These are phyloP conservation scores for Euplagia quadripunctaria DNA, from an alignment of 2,888 invertebrate species.

Conservation along the genomic window DNA sequence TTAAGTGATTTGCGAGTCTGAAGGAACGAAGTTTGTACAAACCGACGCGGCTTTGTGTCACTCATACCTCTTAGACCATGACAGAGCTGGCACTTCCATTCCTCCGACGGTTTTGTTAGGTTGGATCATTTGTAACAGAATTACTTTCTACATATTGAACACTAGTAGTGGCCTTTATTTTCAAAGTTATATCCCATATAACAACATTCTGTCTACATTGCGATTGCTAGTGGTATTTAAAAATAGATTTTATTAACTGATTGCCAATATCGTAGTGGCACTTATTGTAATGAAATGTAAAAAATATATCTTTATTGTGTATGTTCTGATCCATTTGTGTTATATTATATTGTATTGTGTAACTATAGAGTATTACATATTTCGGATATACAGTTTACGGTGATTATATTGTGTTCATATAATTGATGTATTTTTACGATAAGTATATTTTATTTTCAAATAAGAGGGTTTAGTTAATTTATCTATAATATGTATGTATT, in stretches of 20 bases:
- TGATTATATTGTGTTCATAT: no score
- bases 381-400: no score
- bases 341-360: no score
- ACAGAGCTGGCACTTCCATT: neutral
- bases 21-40: neutral
- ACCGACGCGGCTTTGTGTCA: neutral
- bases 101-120: neutral
- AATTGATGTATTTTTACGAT: no score
- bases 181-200: no score
- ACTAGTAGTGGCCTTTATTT: neutral
- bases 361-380: no score
- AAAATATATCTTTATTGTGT: neutral
- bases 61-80: neutral
- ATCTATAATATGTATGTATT: no score
- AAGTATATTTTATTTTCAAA: no score
- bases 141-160: neutral
- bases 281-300: neutral
- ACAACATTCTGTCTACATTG: no score
- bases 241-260: conserved; percentile 16
- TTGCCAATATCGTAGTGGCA: conserved; percentile 25
- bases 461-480: no score
- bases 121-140: neutral
- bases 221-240: no score
- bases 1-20: neutral
- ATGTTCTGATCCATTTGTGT: no score